Conservation (phyloP, 2,888 invertebrate species). For the Phymatocera aterrima region DNA sequence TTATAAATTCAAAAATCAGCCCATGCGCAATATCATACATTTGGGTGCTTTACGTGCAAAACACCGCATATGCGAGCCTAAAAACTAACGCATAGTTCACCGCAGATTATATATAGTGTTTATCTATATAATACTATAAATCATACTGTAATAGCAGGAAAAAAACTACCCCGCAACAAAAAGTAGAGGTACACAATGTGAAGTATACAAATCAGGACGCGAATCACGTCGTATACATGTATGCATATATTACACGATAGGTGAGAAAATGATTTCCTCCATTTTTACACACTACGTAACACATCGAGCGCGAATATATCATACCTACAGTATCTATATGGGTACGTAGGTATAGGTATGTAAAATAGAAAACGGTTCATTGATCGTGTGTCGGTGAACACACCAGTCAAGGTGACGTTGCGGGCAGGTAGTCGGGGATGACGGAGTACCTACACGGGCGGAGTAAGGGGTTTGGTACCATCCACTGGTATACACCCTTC, state of each 20-base stretch:
- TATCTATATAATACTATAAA: conserved; percentile 8
- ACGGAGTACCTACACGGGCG: neutral
- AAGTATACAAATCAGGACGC: neutral
- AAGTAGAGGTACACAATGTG: neutral
- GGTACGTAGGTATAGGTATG: neutral
- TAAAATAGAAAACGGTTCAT: conserved; percentile 38
- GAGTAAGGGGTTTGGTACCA: conserved; percentile 33
- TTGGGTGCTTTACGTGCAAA: conserved; percentile 1
- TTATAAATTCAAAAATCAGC: too few relatives aligned
- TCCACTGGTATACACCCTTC: conserved; percentile 39
- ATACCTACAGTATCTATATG: neutral
- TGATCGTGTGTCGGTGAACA: conserved; percentile 41
- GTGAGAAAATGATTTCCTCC: neutral
- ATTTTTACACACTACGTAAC: neutral
- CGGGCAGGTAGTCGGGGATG: conserved; percentile 3
- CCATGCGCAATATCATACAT: neutral
- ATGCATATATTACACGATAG: neutral
- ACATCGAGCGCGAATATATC: neutral
- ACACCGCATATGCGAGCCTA: conserved; percentile 19
- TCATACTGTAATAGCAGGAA: conserved; percentile 2
- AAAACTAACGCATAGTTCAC: neutral
- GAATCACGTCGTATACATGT: neutral
- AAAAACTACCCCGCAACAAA: neutral
- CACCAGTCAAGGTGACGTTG: conserved; percentile 26
- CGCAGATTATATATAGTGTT: neutral